Conservation (phyloP, 2,797 vertebrate genomes). For the Carapus acus region DNA sequence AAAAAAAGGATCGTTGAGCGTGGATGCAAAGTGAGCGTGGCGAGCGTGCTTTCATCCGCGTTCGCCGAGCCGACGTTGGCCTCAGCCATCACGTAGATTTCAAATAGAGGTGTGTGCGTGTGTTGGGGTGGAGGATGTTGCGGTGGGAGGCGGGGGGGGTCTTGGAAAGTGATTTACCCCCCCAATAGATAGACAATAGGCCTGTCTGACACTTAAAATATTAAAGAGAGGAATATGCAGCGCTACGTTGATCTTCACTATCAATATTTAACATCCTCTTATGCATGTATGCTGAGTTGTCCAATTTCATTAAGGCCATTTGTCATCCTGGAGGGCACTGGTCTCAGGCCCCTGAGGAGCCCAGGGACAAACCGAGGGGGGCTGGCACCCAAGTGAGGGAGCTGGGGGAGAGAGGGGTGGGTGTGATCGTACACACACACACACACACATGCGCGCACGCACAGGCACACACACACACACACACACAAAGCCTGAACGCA, state of each 20-base stretch:
- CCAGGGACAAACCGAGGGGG: conserved; percentile 70
- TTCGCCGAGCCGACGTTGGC: conserved; percentile 44
- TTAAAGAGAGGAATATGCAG: conserved; percentile 93
- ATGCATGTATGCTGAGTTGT: conserved; percentile 98
- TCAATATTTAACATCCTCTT: conserved; percentile 99
- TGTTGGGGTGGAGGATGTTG: conserved; percentile 51
- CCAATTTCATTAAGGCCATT: conserved; percentile 98
- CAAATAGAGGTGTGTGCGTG: conserved; percentile 42
- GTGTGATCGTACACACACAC: conserved; percentile 3
- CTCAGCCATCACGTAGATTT: conserved; percentile 49
- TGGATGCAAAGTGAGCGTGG: conserved; percentile 60
- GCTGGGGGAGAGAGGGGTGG: conserved; percentile 16
- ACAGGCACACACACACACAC: conserved; percentile 5
- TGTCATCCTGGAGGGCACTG: conserved; percentile 85
- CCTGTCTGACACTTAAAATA: conserved; percentile 86
- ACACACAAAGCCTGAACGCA: not conserved
- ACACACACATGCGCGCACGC: conserved; percentile 6
- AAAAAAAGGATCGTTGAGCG: conserved; percentile 43
- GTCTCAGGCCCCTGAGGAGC: conserved; percentile 77
- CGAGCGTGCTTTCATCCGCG: conserved; percentile 53
- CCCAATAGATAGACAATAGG: conserved; percentile 67
- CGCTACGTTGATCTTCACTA: conserved; percentile 85
- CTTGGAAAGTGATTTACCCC: conserved; percentile 59
- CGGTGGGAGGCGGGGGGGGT: conserved; percentile 35
- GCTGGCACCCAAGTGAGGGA: conserved; percentile 14